Conservation (phyloP, 2,113 vertebrate species). For the Corvus hawaiiensis region DNA sequence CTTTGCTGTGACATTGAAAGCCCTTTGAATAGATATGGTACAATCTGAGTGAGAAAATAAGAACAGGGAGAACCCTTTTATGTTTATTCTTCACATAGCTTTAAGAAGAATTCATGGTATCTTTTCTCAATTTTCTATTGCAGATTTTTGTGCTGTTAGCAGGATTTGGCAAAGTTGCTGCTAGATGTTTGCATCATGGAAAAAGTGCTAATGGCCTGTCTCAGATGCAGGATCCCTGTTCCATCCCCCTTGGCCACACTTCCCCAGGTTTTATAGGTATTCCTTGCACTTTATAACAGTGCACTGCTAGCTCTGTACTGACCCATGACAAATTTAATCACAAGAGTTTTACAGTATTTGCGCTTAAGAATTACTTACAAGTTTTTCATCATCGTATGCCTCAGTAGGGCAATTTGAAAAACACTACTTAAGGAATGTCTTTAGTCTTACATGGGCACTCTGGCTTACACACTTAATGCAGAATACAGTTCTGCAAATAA, state of each 20-base stretch:
- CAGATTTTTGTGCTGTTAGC: neutral
- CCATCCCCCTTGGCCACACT: accelerated
- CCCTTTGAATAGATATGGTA: neutral
- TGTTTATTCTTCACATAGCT: neutral
- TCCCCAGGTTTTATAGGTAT: neutral
- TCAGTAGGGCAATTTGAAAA: neutral
- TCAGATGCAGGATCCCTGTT: neutral
- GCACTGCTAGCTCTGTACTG: neutral
- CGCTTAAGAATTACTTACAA: neutral
- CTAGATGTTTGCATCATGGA: neutral
- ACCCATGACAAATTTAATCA: neutral
- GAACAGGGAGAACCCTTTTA: neutral
- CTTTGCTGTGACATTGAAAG: neutral
- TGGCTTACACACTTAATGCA: neutral
- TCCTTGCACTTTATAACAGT: neutral
- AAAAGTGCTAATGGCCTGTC: neutral
- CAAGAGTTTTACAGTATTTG: neutral
- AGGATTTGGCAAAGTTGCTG: neutral
- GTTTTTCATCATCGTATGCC: neutral
- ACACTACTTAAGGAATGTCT: neutral
- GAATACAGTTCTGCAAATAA: neutral
- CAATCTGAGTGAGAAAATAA: neutral
- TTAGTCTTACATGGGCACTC: neutral
- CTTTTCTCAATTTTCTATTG: neutral
- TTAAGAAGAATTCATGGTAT: neutral